These are phyloP conservation scores for Ophiothrix spiculata DNA, from an alignment of 35 echinoderm and acorn worm genomes.

Conservation along the genomic window DNA sequence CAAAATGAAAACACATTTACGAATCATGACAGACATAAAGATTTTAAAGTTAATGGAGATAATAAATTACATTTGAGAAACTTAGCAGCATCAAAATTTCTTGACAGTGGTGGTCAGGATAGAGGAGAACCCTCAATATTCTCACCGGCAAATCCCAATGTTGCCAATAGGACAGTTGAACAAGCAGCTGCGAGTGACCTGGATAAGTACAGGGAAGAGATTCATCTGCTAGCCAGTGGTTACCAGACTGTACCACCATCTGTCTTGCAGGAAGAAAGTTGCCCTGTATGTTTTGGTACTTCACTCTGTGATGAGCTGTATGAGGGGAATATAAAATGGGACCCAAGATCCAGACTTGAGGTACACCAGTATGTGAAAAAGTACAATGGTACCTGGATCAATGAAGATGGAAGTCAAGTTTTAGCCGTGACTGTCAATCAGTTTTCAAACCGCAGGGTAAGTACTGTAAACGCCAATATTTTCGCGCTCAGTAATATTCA, in stretches of 20 bases:
- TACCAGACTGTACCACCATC: constrained; percentile 24
- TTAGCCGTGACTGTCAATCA: not conserved
- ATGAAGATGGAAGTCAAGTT: not conserved
- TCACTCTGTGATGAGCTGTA: constrained; percentile 50
- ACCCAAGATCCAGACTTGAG: not conserved
- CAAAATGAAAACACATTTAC: not conserved
- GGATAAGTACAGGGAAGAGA: not conserved
- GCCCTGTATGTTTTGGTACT: constrained; percentile 58
- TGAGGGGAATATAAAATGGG: constrained; percentile 42
- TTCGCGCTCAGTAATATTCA: no score
- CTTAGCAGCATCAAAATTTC: not conserved
- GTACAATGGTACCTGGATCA: not conserved
- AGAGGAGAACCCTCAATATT: not conserved
- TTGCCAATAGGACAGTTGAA: not conserved
- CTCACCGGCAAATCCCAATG: not conserved
- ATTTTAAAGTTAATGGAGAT: not conserved
- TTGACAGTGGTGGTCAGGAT: not conserved
- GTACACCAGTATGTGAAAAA: not conserved
- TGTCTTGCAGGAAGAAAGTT: constrained; percentile 43
- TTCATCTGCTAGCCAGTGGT: not conserved
- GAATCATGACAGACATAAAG: not conserved
- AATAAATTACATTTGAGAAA: not conserved
- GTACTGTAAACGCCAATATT: no score
- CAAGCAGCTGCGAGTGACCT: not conserved
- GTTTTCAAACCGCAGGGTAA: constrained; percentile 6